These are phyloP conservation scores for Petrophora chlorosata DNA, from an alignment of 2,888 invertebrate genomes.

Conservation along the genomic window DNA sequence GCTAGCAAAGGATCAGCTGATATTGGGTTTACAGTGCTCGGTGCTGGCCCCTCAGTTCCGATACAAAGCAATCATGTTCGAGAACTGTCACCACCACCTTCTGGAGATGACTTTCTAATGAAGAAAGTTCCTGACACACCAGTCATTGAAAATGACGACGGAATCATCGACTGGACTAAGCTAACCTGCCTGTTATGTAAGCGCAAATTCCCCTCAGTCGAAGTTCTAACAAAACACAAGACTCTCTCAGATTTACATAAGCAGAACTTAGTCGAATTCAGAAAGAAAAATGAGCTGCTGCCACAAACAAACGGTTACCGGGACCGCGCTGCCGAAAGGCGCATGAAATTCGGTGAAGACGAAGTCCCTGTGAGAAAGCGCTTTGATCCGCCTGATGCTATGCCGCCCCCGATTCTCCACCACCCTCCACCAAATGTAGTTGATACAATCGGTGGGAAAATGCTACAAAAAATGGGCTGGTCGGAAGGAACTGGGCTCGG, in stretches of 20 bases:
- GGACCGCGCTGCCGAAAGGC: constrained; percentile 97
- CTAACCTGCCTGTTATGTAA: constrained; percentile 97
- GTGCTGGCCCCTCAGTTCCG: constrained; percentile 83
- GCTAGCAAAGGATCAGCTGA: constrained; percentile 92
- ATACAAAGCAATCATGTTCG: constrained; percentile 52
- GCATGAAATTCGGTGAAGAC: constrained; percentile 96
- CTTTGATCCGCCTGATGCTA: constrained; percentile 59
- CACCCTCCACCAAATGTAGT: constrained; percentile 87
- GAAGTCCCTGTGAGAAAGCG: constrained; percentile 85
- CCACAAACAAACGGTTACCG: constrained; percentile 86
- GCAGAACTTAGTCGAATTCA: constrained; percentile 88
- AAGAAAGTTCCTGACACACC: constrained; percentile 75
- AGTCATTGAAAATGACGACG: constrained; percentile 87
- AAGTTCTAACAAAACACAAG: constrained; percentile 95
- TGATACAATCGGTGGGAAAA: constrained; percentile 96
- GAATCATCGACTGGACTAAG: constrained; percentile 94
- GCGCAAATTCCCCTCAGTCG: constrained; percentile 95
- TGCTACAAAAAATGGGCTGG: constrained; percentile 99
- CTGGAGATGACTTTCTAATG: constrained; percentile 66
- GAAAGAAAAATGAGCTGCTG: constrained; percentile 66
- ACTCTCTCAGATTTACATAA: constrained; percentile 97
- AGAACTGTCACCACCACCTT: constrained; percentile 66
- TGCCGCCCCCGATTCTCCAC: constrained; percentile 77
- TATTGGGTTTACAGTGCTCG: constrained; percentile 95
- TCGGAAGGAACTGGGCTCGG: constrained; percentile 98